Evolutionary conservation across 2,888 invertebrate genomes (phyloP).

Genomic region (Noctua comes): DNA sequence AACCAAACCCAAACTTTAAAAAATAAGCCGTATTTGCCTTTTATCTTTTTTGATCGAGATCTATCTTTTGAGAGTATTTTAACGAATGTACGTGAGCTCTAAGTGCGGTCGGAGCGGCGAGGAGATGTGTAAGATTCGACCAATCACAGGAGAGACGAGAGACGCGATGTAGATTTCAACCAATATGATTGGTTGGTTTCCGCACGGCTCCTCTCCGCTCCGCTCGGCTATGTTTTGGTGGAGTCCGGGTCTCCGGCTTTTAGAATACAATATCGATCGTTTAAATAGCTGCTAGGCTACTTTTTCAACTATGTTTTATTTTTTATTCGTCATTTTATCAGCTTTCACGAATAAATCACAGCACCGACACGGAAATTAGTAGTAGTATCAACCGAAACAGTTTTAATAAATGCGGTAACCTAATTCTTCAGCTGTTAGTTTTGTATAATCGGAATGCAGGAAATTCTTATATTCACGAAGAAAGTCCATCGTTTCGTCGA

Average conservation of each 20-base stretch:
- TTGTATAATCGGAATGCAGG: slow-evolving; percentile 18
- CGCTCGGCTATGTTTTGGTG: background rate
- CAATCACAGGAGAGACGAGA: background rate
- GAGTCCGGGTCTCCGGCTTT: background rate
- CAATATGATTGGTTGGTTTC: too few relatives aligned
- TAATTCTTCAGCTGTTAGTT: slow-evolving; percentile 6
- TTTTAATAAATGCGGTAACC: slow-evolving; percentile 17
- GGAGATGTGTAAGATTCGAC: background rate
- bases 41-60: background rate
- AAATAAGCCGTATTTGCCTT: background rate
- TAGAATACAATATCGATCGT: background rate
- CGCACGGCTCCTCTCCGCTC: background rate
- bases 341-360: background rate
- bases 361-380: background rate
- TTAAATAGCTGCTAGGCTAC: background rate
- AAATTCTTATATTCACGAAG: background rate
- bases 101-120: background rate
- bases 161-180: background rate
- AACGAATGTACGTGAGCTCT: background rate
- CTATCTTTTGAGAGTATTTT: background rate
- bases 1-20: background rate
- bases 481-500: background rate
- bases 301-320: background rate
- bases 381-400: background rate
- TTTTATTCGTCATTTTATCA: background rate